Percentiles rank a stretch among this genome's conserved stretches.
Conservation (phyloP, 2,797 vertebrate species). For the Odontamblyopus lacepedii region DNA sequence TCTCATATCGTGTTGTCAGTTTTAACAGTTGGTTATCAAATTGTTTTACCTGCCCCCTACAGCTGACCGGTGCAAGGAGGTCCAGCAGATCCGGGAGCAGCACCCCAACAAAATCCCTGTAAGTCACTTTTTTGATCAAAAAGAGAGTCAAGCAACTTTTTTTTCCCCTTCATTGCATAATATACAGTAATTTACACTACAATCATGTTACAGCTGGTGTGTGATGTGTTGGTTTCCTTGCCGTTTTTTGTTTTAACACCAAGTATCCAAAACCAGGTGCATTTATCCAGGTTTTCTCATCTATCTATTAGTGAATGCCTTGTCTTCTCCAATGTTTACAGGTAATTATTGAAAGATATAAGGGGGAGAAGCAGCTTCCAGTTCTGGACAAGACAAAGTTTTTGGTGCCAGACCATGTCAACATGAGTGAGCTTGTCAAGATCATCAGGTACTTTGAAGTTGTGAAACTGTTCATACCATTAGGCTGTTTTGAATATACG, state of each 20-base stretch:
- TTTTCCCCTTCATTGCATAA: too few relatives aligned
- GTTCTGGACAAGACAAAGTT: slow-evolving; percentile 98
- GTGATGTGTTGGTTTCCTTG: neutral
- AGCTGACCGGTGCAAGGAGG: slow-evolving; percentile 98
- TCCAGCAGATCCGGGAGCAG: slow-evolving; percentile 97
- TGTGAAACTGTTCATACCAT: neutral
- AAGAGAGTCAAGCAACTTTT: neutral
- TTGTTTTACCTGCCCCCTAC: slow-evolving; percentile 38
- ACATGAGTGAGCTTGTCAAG: slow-evolving; percentile 98
- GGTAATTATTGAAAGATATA: slow-evolving; percentile 98
- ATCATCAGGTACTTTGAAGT: slow-evolving; percentile 89
- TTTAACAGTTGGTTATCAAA: neutral
- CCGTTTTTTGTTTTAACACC: neutral
- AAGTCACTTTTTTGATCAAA: slow-evolving; percentile 52
- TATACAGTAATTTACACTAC: neutral
- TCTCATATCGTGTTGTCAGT: neutral
- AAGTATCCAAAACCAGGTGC: neutral
- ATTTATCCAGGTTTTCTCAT: neutral
- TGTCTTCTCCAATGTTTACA: slow-evolving; percentile 46
- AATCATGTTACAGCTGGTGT: neutral
- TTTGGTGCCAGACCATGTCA: slow-evolving; percentile 97
- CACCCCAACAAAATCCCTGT: slow-evolving; percentile 99
- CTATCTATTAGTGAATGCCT: neutral
- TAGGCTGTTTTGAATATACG: neutral
- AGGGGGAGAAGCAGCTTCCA: slow-evolving; percentile 96